phyloP scores from a whole-genome alignment of 2,113 vertebrate genomes.

The Corvus cornix region DNA sequence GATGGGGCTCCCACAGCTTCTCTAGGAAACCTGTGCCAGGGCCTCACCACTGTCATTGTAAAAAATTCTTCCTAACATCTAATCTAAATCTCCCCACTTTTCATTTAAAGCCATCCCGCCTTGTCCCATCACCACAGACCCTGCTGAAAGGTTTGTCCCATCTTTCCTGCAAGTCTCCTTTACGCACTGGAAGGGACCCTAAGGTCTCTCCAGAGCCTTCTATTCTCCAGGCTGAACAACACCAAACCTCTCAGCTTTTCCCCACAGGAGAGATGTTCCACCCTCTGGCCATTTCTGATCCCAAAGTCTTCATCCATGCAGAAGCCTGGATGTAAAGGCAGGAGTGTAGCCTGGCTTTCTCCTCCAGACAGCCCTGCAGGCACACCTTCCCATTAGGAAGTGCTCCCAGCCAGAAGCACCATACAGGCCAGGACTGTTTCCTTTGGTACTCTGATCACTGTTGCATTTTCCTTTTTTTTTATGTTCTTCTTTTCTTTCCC shows the following conservation, averaged over 20 bases:
- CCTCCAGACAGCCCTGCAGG: neutral
- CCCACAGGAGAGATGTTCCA: neutral
- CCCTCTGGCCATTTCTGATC: neutral
- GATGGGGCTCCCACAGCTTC: neutral
- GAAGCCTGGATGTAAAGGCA: neutral
- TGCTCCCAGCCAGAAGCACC: neutral
- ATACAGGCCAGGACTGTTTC: neutral
- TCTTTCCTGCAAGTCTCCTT: neutral
- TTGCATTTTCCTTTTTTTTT: neutral
- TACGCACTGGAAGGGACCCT: too few species aligned
- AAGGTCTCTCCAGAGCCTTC: neutral
- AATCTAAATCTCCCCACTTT: neutral
- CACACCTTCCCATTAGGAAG: accelerated
- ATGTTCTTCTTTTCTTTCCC: neutral
- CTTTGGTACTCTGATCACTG: accelerated
- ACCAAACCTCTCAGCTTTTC: neutral
- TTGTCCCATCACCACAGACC: neutral
- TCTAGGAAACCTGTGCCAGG: neutral
- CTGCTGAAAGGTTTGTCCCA: neutral
- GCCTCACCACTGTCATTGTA: accelerated
- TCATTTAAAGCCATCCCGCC: neutral
- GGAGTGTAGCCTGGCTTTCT: neutral
- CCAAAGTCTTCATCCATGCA: neutral
- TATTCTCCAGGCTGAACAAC: neutral
- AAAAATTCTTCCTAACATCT: neutral